Evolutionary conservation across 2,888 invertebrate genomes (phyloP).

Genomic region (Formica aserva): DNA sequence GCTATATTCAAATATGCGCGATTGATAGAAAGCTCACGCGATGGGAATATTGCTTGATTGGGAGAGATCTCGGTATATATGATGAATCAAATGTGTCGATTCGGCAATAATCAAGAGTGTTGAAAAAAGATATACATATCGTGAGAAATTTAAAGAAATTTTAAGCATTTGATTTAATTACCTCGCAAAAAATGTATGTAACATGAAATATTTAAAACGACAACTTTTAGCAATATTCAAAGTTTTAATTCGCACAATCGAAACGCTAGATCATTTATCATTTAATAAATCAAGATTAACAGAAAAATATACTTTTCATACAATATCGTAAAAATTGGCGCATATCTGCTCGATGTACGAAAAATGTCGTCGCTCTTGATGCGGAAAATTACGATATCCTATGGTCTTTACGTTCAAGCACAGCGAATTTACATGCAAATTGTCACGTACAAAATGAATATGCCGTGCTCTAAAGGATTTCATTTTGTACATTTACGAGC

Average conservation of each 20-base stretch:
- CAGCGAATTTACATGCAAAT: conserved; percentile 71
- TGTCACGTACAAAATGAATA: conserved; percentile 67
- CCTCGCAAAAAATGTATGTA: neutral
- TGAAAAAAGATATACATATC: conserved; percentile 11
- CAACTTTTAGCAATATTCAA: neutral
- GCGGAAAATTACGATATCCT: conserved; percentile 35
- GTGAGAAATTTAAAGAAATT: neutral
- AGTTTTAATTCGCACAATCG: neutral
- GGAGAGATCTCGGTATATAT: conserved; percentile 55
- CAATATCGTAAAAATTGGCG: neutral
- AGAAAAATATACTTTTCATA: neutral
- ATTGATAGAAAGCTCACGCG: conserved; percentile 16
- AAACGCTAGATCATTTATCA: neutral
- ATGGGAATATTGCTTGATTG: conserved; percentile 40
- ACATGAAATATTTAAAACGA: neutral
- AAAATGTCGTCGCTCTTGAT: conserved; percentile 26
- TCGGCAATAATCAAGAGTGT: neutral
- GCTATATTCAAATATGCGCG: conserved; percentile 66
- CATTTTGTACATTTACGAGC: conserved; percentile 74
- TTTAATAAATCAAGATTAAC: neutral
- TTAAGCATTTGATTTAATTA: conserved; percentile 7
- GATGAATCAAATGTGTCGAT: conserved; percentile 1
- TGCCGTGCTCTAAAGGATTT: conserved; percentile 70
- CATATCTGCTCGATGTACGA: neutral
- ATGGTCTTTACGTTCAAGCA: conserved; percentile 29